Evolutionary conservation across 2,113 vertebrate species (phyloP), one percentile per base, ranked within the genome.

Genomic region (Lepus timidus): DNA sequence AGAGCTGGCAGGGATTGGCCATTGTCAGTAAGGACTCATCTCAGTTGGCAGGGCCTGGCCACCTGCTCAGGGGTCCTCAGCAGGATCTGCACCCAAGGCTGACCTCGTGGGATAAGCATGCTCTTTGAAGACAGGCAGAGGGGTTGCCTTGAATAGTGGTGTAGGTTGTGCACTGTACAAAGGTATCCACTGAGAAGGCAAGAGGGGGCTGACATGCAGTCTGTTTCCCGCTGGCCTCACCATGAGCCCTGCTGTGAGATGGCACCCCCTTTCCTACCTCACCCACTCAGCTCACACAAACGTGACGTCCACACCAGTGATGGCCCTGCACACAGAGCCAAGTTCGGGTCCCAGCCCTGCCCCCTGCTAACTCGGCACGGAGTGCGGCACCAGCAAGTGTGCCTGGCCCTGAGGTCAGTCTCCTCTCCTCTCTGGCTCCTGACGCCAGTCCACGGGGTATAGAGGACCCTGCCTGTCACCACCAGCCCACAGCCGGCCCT

Each of bases 61-160:
- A 11, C 6, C 44, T 39, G 80, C 55, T n/a, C 27, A 51, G n/a
- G 58, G 31, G 16, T 9, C 62, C 51, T 90, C 27, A 29, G 64
- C 20, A 78, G 71, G 71, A 19, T 68, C 74, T 3, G 3, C 19
- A 23, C 39, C 29, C 9, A 7, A 6, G 16, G 11, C 62, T 16
- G 23, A 3, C 17, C 70, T 0, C 0, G 36, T 0, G 1, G 61
- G 51, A n/a, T 6, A 27, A 62, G 33, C 5, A 16, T 1, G 33
- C 3, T 61, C 31, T 29, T 12, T 20, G 70, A 82, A 49, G n/a
- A 39, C 16, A 7, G n/a, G 44, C 12, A 31, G 64, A 61, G 20
- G 44, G 80, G 52, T 49, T 5, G 2, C 74, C 8, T n/a, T 39
- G 68, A 19, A 61, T 19, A 17, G 71, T 2, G 9, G 36, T 19